A percentile compares a stretch with the other conserved stretches of the same genome.
Evolutionary conservation across 2,888 invertebrate species (phyloP).

Genomic region (Leptogaster cylindrica): DNA sequence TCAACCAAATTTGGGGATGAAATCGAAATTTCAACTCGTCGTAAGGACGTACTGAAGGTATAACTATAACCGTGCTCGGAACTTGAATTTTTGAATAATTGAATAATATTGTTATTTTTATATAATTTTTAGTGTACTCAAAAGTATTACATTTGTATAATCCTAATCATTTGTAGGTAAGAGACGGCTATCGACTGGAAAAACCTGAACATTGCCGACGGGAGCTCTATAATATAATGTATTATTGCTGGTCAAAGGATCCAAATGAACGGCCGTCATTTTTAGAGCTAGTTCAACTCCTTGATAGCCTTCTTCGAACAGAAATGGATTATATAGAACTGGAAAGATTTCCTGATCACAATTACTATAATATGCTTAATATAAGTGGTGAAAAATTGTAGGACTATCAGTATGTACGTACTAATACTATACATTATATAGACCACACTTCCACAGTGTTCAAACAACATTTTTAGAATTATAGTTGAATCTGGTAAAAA

Average conservation of each 20-base stretch:
- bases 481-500: too few relatives aligned
- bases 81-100: too few relatives aligned
- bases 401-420: too few relatives aligned
- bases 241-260: slow-evolving; percentile 92
- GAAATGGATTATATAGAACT: slow-evolving; percentile 94
- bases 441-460: background rate
- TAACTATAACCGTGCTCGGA: too few relatives aligned
- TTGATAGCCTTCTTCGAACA: slow-evolving; percentile 83
- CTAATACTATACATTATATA: background rate
- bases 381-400: slow-evolving; percentile 82
- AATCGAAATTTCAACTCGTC: too few relatives aligned
- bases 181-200: slow-evolving; percentile 87
- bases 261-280: slow-evolving; percentile 85
- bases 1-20: too few relatives aligned
- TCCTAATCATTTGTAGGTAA: too few relatives aligned
- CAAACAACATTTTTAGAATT: too few relatives aligned
- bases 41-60: too few relatives aligned
- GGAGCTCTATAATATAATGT: slow-evolving; percentile 93
- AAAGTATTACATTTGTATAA: too few relatives aligned
- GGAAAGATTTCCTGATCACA: slow-evolving; percentile 90
- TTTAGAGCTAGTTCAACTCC: slow-evolving; percentile 77
- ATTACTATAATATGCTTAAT: slow-evolving; percentile 86
- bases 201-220: slow-evolving; percentile 93
- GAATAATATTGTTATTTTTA: too few relatives aligned
- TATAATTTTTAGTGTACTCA: too few relatives aligned